These are phyloP conservation scores for Lordiphosa andalusiaca DNA, from an alignment of 2,888 invertebrate species.

Conservation along the genomic window DNA sequence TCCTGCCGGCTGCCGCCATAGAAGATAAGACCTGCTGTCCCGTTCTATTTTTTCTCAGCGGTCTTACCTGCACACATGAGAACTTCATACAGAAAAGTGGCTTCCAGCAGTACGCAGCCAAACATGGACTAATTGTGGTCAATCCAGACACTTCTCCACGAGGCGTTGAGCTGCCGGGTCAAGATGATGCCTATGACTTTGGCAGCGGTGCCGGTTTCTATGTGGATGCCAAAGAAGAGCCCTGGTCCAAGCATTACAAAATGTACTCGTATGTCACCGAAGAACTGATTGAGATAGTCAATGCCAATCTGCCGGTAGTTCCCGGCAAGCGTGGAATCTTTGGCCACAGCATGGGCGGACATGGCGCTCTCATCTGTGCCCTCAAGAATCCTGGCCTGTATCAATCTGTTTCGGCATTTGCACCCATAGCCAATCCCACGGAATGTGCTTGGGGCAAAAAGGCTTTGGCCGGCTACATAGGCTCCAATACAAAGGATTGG, in stretches of 20 bases:
- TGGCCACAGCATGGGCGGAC: constrained; percentile 98
- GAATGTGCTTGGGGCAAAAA: constrained; percentile 93
- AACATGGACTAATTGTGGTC: constrained; percentile 92
- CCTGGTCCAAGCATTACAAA: constrained; percentile 94
- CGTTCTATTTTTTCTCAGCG: constrained; percentile 94
- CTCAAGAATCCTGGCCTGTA: constrained; percentile 94
- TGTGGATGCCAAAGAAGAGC: constrained; percentile 93
- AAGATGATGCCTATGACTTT: constrained; percentile 96
- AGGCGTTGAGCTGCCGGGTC: constrained; percentile 92
- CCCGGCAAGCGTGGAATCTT: constrained; percentile 86
- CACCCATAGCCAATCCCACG: constrained; percentile 95
- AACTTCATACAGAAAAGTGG: constrained; percentile 98
- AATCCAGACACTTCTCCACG: constrained; percentile 98
- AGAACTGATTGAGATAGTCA: constrained; percentile 89
- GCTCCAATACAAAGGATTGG: constrained; percentile 86
- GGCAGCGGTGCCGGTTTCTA: constrained; percentile 98
- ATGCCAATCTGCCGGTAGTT: constrained; percentile 86
- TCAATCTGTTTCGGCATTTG: constrained; percentile 94
- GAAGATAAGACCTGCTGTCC: constrained; percentile 83
- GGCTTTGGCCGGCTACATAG: constrained; percentile 90
- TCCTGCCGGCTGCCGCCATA: constrained; percentile 87
- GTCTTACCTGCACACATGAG: constrained; percentile 95
- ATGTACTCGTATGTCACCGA: constrained; percentile 97
- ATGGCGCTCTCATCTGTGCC: constrained; percentile 95
- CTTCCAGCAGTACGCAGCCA: constrained; percentile 93